These are phyloP conservation scores for Polyodon spathula DNA, from an alignment of 2,113 vertebrate species.

Conservation along the genomic window DNA sequence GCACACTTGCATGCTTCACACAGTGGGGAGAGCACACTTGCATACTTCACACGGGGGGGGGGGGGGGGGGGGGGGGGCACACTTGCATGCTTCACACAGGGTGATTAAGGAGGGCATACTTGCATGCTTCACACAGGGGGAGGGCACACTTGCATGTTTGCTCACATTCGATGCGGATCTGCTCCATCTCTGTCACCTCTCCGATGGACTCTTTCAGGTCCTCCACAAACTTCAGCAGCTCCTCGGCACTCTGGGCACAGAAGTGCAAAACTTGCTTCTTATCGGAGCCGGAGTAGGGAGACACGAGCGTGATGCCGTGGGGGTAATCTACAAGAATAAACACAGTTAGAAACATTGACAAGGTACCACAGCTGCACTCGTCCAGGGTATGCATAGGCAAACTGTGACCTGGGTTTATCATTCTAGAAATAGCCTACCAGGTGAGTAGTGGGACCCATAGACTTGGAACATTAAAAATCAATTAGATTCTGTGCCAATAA, in stretches of 20 bases:
- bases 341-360: constrained; percentile 20
- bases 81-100: background rate
- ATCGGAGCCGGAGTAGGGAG: constrained; percentile 85
- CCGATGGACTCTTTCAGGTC: constrained; percentile 92
- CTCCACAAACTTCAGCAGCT: constrained; percentile 94
- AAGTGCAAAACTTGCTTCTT: constrained; percentile 94
- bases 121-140: background rate
- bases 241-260: constrained; percentile 86
- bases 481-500: no score
- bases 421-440: no score
- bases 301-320: constrained; percentile 91
- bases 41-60: no score
- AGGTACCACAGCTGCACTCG: background rate
- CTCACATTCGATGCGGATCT: constrained; percentile 98
- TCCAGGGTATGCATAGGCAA: no score
- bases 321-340: constrained; percentile 73
- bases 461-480: no score
- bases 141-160: background rate
- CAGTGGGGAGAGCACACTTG: background rate
- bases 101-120: background rate
- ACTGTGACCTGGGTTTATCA: no score
- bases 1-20: background rate
- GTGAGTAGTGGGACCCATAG: no score
- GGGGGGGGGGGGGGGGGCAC: background rate
- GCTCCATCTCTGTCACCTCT: constrained; percentile 96